A percentile compares a stretch with the other conserved stretches of the same genome.
Evolutionary conservation across 2,888 invertebrate species (phyloP).

Genomic region (Tipula helvola): DNA sequence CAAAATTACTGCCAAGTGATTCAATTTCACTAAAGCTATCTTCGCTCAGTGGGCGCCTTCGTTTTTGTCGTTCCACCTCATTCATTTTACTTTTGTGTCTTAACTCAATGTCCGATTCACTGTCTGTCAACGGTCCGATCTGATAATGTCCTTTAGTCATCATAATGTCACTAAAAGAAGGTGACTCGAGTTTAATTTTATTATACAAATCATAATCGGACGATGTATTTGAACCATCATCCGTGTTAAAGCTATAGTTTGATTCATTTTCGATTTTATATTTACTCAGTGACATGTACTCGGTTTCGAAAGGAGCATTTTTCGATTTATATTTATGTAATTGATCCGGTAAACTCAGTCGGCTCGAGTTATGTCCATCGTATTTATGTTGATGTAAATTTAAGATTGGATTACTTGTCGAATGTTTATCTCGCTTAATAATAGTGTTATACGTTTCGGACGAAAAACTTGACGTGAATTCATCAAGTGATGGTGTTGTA

Average conservation of each 20-base stretch:
- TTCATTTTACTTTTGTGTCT: slow-evolving; percentile 35
- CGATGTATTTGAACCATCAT: slow-evolving; percentile 33
- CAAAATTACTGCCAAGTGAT: slow-evolving; percentile 42
- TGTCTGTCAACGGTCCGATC: slow-evolving; percentile 20
- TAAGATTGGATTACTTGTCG: slow-evolving; percentile 31
- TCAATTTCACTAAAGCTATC: slow-evolving; percentile 57
- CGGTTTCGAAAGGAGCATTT: not conserved
- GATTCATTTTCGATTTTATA: slow-evolving; percentile 26
- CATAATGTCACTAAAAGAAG: slow-evolving; percentile 26
- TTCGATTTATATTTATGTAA: slow-evolving; percentile 23
- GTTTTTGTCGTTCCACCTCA: slow-evolving; percentile 46
- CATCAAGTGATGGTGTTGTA: slow-evolving; percentile 58
- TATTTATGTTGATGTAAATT: slow-evolving; percentile 23
- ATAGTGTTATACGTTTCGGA: slow-evolving; percentile 35
- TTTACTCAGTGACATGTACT: slow-evolving; percentile 10
- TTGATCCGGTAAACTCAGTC: slow-evolving; percentile 34
- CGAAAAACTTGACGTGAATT: slow-evolving; percentile 42
- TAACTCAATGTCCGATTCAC: slow-evolving; percentile 40
- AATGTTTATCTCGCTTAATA: slow-evolving; percentile 28
- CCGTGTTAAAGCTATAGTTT: slow-evolving; percentile 34
- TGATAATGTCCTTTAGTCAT: slow-evolving; percentile 21
- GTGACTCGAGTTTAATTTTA: slow-evolving; percentile 29
- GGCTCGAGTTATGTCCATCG: slow-evolving; percentile 28
- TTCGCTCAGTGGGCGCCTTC: slow-evolving; percentile 61
- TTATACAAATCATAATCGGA: slow-evolving; percentile 34